Conservation (phyloP, 2,797 vertebrate species). For the Neopelma chrysocephalum region DNA sequence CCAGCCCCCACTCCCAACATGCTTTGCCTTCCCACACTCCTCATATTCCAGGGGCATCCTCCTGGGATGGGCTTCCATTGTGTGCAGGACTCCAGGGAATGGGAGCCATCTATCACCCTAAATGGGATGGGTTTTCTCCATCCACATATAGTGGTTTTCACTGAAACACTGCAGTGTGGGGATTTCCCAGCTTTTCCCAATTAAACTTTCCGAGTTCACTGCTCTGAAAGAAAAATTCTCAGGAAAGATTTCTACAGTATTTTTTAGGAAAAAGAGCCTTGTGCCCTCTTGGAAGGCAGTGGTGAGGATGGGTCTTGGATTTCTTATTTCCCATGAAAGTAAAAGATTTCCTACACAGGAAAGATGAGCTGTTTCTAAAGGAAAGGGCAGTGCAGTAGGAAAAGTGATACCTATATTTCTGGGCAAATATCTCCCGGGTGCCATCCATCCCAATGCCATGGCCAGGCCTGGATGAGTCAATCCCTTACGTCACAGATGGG, state of each 20-base stretch:
- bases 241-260: background rate
- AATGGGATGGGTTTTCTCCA: background rate
- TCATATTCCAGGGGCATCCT: too few relatives aligned
- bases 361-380: background rate
- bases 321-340: background rate
- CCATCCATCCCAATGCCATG: background rate
- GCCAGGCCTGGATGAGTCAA: background rate
- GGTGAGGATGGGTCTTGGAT: background rate
- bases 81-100: background rate
- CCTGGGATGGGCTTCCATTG: too few relatives aligned
- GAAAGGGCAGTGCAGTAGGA: background rate
- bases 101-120: background rate
- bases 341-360: background rate
- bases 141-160: background rate
- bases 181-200: background rate
- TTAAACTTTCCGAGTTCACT: background rate
- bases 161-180: background rate
- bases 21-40: background rate
- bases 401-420: accelerated
- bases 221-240: background rate
- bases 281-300: background rate
- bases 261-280: background rate
- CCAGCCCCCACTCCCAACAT: background rate
- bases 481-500: background rate
- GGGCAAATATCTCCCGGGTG: background rate